Conservation (phyloP, 2,888 invertebrate genomes). For the Pseudoips prasinana region DNA sequence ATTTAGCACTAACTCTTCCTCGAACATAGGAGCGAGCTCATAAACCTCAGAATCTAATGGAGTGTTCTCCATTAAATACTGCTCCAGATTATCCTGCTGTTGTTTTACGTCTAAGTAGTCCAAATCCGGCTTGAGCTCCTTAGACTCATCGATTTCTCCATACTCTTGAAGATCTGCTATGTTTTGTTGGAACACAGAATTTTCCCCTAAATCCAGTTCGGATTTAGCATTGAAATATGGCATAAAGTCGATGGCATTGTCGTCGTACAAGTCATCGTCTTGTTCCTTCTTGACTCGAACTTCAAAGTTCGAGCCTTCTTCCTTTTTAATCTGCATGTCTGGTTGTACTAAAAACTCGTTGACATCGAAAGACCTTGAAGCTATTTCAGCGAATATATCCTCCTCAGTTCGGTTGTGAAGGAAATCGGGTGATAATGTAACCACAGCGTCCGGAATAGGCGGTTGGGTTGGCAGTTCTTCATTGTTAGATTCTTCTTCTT, state of each 20-base stretch:
- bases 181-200: slow-evolving; percentile 81
- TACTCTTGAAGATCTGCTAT: slow-evolving; percentile 82
- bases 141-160: slow-evolving; percentile 63
- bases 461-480: slow-evolving; percentile 24
- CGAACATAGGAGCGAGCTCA: slow-evolving; percentile 67
- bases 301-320: slow-evolving; percentile 43
- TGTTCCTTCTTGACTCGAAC: slow-evolving; percentile 64
- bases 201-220: slow-evolving; percentile 58
- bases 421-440: slow-evolving; percentile 66
- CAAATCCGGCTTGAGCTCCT: slow-evolving; percentile 62
- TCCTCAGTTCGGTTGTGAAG: slow-evolving; percentile 59
- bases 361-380: slow-evolving; percentile 69
- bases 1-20: slow-evolving; percentile 61
- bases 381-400: slow-evolving; percentile 69
- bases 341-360: slow-evolving; percentile 66
- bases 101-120: slow-evolving; percentile 68
- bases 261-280: slow-evolving; percentile 62
- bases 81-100: slow-evolving; percentile 64
- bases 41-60: slow-evolving; percentile 65
- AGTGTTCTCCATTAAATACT: slow-evolving; percentile 70
- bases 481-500: slow-evolving; percentile 35
- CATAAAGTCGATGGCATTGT: slow-evolving; percentile 72
- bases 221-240: slow-evolving; percentile 64
- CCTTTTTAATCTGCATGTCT: slow-evolving; percentile 69
- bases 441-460: slow-evolving; percentile 52